Evolutionary conservation across 2,113 vertebrate species (phyloP), one percentile per base, ranked within the genome.

Genomic region (Caloenas nicobarica): DNA sequence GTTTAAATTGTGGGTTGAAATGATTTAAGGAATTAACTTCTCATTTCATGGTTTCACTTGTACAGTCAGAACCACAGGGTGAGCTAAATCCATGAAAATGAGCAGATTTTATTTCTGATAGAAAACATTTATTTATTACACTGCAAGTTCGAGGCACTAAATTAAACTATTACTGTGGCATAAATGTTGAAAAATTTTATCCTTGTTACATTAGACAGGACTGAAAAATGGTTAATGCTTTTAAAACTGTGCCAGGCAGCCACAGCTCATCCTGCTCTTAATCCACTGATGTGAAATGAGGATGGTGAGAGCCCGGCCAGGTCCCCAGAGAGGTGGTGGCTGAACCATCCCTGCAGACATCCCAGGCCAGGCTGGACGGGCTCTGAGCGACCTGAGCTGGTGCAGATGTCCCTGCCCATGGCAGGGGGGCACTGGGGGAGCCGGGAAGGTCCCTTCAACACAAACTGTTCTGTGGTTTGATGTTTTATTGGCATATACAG

Each of bases 401-500:
- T 46, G 18, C 9, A 4, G 18, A 19, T 46, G 44, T 18, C 44
- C 44, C 44, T 46, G 44, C 9, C 9, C 18, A 46, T 46, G 44
- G 44, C 44, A 46, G 44, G 44, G 44, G 44, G 44, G 44, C 44
- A 19, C 18, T 19, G 44, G 18, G 44, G 44, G 9, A n/a, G 44
- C 44, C 19, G 44, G 44, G 44, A 46, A 18, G 17, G 44, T 18
- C 44, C 44, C 44, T 46, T 8, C 44, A 44, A 46, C 18, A 15
- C 44, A 18, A 46, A 46, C 44, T 9, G 44, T 19, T 46, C 44
- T 46, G 44, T 46, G 44, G 44, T 46, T 46, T 8, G 44, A 10
- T 12, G 13, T 4, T 14, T 16, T 6, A 11, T 2, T 26, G 80
- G 26, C 46, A 13, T 3, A 5, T 9, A 1, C 11, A 16, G 21